Conservation (phyloP, 2,888 invertebrate species). For the Cosmopolites sordidus region DNA sequence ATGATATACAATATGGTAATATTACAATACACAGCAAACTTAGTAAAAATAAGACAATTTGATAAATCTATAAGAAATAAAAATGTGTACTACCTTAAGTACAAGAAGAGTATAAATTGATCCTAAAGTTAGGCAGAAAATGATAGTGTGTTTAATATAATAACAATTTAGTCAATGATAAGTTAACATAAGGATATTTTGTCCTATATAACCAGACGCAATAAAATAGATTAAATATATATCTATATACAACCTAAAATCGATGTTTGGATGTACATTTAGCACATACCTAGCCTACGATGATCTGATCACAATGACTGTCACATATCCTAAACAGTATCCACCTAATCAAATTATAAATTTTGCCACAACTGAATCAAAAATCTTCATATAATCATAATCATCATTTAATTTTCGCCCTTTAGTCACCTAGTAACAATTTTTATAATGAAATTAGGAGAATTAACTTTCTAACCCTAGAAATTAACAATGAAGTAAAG, state of each 20-base stretch:
- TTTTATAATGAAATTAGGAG: not conserved
- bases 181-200: conserved; percentile 5
- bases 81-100: conserved; percentile 8
- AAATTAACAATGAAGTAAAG: not conserved
- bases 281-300: conserved; percentile 17
- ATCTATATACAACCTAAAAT: conserved; percentile 17
- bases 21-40: conserved; percentile 7
- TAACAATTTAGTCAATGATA: not conserved
- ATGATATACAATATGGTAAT: conserved; percentile 9
- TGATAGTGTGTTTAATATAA: not conserved
- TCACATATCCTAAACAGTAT: conserved; percentile 12
- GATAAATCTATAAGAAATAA: conserved; percentile 3
- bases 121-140: not conserved
- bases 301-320: conserved; percentile 15
- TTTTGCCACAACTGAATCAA: too few species aligned
- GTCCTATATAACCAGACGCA: conserved; percentile 10
- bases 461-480: not conserved
- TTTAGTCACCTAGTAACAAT: conserved; percentile 3
- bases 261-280: conserved; percentile 14
- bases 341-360: too few species aligned
- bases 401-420: too few species aligned
- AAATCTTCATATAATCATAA: too few species aligned
- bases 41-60: conserved; percentile 4
- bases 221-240: conserved; percentile 8
- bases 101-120: conserved; percentile 6